phyloP scores from a whole-genome alignment of 2,113 vertebrate species.

The Polypterus senegalus region DNA sequence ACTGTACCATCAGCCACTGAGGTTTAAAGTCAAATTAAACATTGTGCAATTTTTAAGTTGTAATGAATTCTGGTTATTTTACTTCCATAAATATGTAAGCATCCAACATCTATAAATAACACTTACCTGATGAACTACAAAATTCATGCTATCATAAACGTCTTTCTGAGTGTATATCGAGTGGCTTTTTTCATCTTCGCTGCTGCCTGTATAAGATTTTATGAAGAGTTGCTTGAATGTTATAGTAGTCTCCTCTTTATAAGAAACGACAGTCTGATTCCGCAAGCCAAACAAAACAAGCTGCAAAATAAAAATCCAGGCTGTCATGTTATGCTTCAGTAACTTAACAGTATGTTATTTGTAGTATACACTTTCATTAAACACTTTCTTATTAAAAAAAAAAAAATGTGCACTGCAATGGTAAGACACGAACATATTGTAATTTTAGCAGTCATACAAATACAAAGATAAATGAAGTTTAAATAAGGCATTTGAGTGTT shows the following conservation, averaged over 20 bases:
- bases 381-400: neutral
- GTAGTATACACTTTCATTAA: neutral
- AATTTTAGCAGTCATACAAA: neutral
- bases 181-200: conserved; percentile 77
- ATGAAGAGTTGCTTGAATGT: conserved; percentile 85
- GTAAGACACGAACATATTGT: neutral
- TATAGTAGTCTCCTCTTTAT: conserved; percentile 79
- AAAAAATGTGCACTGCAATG: neutral
- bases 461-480: neutral
- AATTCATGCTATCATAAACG: conserved; percentile 67
- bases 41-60: neutral
- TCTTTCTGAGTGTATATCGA: conserved; percentile 70
- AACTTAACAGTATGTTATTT: no score
- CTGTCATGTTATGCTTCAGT: no score
- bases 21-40: neutral
- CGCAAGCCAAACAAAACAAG: conserved; percentile 84
- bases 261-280: conserved; percentile 88
- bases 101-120: neutral
- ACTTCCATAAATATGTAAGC: neutral
- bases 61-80: neutral
- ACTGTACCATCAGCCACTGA: neutral
- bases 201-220: conserved; percentile 69
- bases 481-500: neutral
- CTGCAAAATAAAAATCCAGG: conserved; percentile 36
- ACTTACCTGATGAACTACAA: conserved; percentile 74